Base-by-base conservation (phyloP, 1,140 invertebrate species). In the Berghia stephanieae region DNA sequence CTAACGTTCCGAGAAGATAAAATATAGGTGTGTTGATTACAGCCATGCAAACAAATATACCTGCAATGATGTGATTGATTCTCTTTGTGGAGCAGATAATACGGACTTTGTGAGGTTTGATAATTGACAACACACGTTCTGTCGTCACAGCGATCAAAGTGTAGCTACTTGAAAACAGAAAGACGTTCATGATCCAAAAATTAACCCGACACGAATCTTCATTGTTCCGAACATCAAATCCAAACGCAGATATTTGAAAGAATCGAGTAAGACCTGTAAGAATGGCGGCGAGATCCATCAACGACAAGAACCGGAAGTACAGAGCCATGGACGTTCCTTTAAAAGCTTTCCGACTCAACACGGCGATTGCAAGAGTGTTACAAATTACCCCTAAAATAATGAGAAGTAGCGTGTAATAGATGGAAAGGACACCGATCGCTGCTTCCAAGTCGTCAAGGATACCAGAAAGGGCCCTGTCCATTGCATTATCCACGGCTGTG, bases 251-350 rank as follows among this genome's bases (percentile, higher is more conserved):
- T 49, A 13, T n/a, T 10, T 49, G 31, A 6, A 46, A 55, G 2
- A 16, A 57, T 10, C 49, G 43, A 34, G 46, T 44, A 13, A 73
- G 49, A 0, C 46, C 70, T 5, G 6, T 55, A 5, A 73, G 3
- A 24, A 55, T 73, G n/a, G 27, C 42, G 13, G n/a, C 68, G 8
- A 73, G 70, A 27, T 73, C 70, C 49, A 55, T 73, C 13, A 73
- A n/a, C n/a, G 40, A 27, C 6, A 73, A 40, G 36, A 73, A 57
- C 34, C 34, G 44, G 31, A 73, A 49, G 31, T 73, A 38, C 8
- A 73, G 27, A 3, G 70, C 52, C 36, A 57, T 57, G 34, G 46
- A 34, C 27, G 27, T 73, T 36, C n/a, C 49, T 52, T 36, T 34
- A n/a, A 71, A 73, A 34, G 44, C 42, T n/a, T 31, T 27, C 16